These are phyloP conservation scores for Mormyrus hasselquistii DNA, from an alignment of 2,797 vertebrate species.

Conservation along the genomic window DNA sequence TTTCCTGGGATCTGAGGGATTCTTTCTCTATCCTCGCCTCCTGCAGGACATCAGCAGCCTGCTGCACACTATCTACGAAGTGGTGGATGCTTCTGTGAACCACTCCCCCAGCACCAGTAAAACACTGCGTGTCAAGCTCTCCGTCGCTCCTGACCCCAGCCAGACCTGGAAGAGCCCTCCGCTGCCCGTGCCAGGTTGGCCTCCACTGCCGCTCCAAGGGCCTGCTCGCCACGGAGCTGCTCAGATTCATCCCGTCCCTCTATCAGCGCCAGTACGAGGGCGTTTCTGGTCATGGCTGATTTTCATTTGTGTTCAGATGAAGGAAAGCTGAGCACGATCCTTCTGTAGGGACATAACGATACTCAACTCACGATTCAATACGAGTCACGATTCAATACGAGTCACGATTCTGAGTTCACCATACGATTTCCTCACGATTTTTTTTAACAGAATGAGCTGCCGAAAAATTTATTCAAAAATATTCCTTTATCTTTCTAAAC, in stretches of 20 bases:
- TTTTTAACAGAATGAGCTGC: too few species aligned
- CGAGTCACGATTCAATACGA: too few species aligned
- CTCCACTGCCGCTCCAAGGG: background rate
- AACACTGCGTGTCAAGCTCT: constrained; percentile 74
- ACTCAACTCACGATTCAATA: too few species aligned
- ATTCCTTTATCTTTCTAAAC: too few species aligned
- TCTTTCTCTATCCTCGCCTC: background rate
- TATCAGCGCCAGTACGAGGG: constrained; percentile 44
- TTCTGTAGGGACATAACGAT: constrained; percentile 34
- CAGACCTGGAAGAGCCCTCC: constrained; percentile 74
- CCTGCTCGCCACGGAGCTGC: background rate
- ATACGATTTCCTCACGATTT: too few species aligned
- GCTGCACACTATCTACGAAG: constrained; percentile 78
- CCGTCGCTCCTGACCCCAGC: constrained; percentile 66
- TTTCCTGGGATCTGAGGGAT: background rate
- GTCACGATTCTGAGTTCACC: too few species aligned
- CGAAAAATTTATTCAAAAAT: too few species aligned
- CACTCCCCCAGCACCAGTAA: constrained; percentile 66
- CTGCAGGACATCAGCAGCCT: constrained; percentile 78
- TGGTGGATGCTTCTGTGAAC: constrained; percentile 75
- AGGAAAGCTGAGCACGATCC: constrained; percentile 56
- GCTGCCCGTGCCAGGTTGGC: constrained; percentile 36
- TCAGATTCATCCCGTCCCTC: constrained; percentile 30
- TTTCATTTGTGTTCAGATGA: constrained; percentile 27
- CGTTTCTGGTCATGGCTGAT: constrained; percentile 49